Evolutionary conservation across 2,797 vertebrate genomes (phyloP).

Genomic region (Threskiornis aethiopicus): DNA sequence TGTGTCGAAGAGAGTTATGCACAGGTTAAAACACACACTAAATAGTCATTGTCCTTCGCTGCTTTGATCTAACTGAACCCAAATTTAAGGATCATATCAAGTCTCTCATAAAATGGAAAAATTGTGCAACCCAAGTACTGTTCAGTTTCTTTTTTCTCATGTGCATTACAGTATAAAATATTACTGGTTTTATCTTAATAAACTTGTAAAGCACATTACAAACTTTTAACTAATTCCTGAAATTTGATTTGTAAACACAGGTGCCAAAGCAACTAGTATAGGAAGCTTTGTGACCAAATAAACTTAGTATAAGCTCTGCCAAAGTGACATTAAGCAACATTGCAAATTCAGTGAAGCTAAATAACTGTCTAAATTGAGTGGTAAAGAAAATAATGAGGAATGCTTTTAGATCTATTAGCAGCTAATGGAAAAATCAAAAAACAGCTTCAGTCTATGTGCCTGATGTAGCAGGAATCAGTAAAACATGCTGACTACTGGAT

Average conservation of each 20-base stretch:
- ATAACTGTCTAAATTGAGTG: background rate
- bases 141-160: background rate
- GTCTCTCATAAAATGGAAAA: background rate
- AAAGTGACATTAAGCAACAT: background rate
- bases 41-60: background rate
- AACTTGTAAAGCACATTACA: background rate
- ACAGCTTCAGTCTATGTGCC: background rate
- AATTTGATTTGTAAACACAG: background rate
- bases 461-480: background rate
- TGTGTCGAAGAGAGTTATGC: background rate
- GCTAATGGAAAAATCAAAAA: constrained; percentile 51
- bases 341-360: constrained; percentile 20
- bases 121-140: background rate
- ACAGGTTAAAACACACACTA: background rate
- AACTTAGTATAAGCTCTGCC: background rate
- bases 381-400: constrained; percentile 56
- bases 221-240: background rate
- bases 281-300: background rate
- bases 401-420: constrained; percentile 43
- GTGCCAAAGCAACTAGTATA: background rate
- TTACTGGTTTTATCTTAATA: background rate
- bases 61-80: background rate
- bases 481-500: background rate
- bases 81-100: background rate
- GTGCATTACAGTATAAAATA: background rate